Conservation (phyloP, 2,797 vertebrate genomes). For the Fratercula arctica region DNA sequence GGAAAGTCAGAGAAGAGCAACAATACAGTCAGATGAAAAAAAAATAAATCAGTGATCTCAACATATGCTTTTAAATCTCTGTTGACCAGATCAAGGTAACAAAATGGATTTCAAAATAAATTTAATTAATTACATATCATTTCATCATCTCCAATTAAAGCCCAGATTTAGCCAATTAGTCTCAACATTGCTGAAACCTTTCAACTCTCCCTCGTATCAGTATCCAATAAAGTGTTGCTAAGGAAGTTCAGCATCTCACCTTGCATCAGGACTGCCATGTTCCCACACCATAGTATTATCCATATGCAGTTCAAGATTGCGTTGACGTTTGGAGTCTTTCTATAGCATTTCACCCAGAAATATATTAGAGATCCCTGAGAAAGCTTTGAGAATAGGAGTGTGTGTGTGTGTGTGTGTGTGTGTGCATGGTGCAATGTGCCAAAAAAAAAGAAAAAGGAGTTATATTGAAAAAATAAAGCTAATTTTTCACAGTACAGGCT, state of each 20-base stretch:
- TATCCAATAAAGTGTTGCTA: background rate
- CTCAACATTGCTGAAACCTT: background rate
- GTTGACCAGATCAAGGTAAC: background rate
- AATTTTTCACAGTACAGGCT: background rate
- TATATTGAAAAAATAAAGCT: background rate
- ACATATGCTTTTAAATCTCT: background rate
- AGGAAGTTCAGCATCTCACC: background rate
- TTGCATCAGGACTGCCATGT: slow-evolving; percentile 8
- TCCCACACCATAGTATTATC: background rate
- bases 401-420: too few species aligned
- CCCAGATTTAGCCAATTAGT: background rate
- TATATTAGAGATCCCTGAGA: background rate
- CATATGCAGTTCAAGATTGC: background rate
- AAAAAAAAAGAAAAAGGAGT: background rate
- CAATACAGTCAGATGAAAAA: background rate
- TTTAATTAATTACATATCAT: background rate
- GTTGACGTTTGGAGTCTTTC: background rate
- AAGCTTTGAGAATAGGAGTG: background rate
- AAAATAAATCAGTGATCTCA: background rate
- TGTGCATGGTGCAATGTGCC: background rate
- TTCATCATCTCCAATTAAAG: background rate
- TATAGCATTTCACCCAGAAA: background rate
- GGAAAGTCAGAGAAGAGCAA: background rate
- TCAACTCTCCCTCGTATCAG: background rate
- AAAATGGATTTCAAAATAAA: background rate